Evolutionary conservation across 64 coral and sea anemone genomes (phyloP).

Genomic region (Montipora cactus): DNA sequence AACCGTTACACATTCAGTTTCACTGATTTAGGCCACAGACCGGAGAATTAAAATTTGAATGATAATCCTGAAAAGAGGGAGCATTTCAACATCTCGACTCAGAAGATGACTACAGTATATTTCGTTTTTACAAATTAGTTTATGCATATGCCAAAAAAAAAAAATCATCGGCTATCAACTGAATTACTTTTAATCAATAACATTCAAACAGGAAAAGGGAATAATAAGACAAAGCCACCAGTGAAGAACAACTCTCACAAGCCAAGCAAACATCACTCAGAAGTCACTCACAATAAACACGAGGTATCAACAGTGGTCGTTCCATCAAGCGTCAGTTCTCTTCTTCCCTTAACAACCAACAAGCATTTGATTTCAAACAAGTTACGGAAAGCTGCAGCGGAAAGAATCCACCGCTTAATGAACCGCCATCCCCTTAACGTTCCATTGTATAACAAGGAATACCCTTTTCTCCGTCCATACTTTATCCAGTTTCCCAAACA

Average conservation of each 20-base stretch:
- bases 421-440: constrained; percentile 21
- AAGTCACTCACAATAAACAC: constrained; percentile 18
- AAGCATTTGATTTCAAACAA: constrained; percentile 43
- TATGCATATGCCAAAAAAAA: too few relatives aligned
- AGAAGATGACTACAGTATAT: too few relatives aligned
- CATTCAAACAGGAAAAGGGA: neutral
- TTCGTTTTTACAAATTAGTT: too few relatives aligned
- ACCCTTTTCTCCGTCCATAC: neutral
- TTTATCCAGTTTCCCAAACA: constrained; percentile 13
- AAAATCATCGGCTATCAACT: too few relatives aligned
- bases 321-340: constrained; percentile 23
- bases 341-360: constrained; percentile 21
- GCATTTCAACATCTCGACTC: too few relatives aligned
- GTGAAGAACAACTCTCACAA: neutral
- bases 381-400: neutral
- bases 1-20: too few relatives aligned
- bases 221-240: neutral
- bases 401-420: constrained; percentile 40
- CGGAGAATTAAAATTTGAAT: too few relatives aligned
- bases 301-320: constrained; percentile 19
- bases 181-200: neutral
- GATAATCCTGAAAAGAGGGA: too few relatives aligned
- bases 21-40: too few relatives aligned
- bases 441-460: constrained; percentile 17
- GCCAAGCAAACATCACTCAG: neutral